Percentiles rank a stretch among this genome's conserved stretches.
These are phyloP conservation scores for Zingel zingel DNA, from an alignment of 2,113 vertebrate species.

Conservation along the genomic window DNA sequence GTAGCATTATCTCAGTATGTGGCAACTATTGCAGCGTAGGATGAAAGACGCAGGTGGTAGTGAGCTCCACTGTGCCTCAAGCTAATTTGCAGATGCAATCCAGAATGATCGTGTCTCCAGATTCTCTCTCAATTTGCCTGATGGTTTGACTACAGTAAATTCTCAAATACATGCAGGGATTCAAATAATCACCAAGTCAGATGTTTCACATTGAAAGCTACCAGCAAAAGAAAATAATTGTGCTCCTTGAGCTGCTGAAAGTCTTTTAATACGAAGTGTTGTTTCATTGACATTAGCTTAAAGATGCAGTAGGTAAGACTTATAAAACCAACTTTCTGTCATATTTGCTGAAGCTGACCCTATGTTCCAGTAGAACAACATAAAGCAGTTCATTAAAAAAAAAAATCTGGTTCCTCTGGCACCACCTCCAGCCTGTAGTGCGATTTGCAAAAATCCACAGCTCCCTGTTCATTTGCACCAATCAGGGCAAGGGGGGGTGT, in stretches of 20 bases:
- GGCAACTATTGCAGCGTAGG: conserved; percentile 66
- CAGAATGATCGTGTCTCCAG: conserved; percentile 35
- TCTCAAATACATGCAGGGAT: conserved; percentile 19
- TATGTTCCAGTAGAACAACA: too few relatives aligned
- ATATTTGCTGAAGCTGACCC: too few relatives aligned
- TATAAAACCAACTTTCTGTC: too few relatives aligned
- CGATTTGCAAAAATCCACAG: too few relatives aligned
- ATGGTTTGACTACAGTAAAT: conserved; percentile 13
- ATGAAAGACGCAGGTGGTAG: conserved; percentile 67
- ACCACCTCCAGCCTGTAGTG: too few relatives aligned
- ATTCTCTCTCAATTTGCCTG: conserved; percentile 33
- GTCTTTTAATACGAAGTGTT: background rate
- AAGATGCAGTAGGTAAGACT: too few relatives aligned
- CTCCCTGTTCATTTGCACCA: too few relatives aligned
- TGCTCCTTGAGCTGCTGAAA: background rate
- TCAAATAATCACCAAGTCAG: conserved; percentile 14
- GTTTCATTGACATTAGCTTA: background rate
- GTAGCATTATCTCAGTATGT: conserved; percentile 71
- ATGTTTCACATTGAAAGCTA: background rate
- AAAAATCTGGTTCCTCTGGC: too few relatives aligned
- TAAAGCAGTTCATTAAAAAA: too few relatives aligned
- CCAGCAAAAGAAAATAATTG: background rate
- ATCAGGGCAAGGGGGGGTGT: too few relatives aligned
- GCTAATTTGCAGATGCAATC: conserved; percentile 59
- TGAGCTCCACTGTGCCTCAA: conserved; percentile 51